These are phyloP conservation scores for Nasonia giraulti DNA, from an alignment of 1,140 invertebrate species.

Conservation along the genomic window DNA sequence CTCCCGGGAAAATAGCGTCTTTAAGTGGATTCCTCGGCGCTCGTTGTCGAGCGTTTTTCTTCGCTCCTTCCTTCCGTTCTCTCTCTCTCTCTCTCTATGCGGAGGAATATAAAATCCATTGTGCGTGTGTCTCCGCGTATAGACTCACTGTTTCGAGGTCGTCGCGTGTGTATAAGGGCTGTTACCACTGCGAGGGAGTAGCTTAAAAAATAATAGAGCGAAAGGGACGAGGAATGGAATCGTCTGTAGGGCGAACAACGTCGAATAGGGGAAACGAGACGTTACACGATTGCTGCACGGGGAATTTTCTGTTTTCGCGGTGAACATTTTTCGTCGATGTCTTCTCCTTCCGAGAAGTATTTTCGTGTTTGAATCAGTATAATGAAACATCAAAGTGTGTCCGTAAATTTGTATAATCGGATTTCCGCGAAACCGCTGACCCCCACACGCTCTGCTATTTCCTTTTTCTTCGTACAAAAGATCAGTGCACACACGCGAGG, in stretches of 20 bases:
- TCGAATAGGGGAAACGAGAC: neutral
- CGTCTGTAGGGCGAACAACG: neutral
- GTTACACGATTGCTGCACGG: neutral
- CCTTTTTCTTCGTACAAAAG: neutral
- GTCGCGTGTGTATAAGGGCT: neutral
- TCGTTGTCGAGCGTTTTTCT: conserved; percentile 22
- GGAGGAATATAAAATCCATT: conserved; percentile 47
- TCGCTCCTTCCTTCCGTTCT: neutral
- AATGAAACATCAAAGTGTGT: too few relatives aligned
- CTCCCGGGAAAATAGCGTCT: conserved; percentile 26
- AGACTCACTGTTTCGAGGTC: neutral
- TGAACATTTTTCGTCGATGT: neutral
- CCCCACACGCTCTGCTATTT: neutral
- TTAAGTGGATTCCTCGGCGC: conserved; percentile 46
- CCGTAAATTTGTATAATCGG: neutral
- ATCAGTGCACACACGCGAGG: too few relatives aligned
- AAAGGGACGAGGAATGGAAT: neutral
- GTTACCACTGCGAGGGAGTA: conserved; percentile 16
- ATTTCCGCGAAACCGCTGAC: neutral
- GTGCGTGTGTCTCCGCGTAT: neutral
- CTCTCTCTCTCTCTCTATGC: neutral
- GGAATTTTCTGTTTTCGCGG: neutral
- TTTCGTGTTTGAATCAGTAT: too few relatives aligned
- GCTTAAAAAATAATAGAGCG: conserved; percentile 47
- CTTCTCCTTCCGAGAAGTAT: too few relatives aligned